Conservation (phyloP, 2,888 invertebrate species). For the Drepana falcataria region DNA sequence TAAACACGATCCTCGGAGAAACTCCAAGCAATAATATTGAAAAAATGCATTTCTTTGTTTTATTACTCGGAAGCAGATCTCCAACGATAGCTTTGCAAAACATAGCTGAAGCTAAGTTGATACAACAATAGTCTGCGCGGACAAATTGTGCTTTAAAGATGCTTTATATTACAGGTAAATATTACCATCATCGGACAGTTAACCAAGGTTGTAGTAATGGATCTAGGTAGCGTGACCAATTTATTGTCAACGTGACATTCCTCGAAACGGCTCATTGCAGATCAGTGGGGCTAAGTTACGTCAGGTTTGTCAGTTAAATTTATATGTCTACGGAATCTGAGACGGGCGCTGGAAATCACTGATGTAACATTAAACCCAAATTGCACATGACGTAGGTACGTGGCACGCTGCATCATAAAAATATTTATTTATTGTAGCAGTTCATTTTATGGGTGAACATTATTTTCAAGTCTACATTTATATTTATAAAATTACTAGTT, state of each 20-base stretch:
- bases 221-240: conserved; percentile 30
- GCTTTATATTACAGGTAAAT: neutral
- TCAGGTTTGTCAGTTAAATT: conserved; percentile 18
- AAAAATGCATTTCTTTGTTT: conserved; percentile 27
- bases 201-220: conserved; percentile 10
- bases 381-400: too few species aligned
- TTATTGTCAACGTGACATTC: conserved; percentile 41
- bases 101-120: neutral
- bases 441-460: too few species aligned
- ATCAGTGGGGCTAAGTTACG: conserved; percentile 39
- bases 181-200: neutral
- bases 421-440: too few species aligned
- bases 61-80: conserved; percentile 9
- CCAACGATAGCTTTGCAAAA: conserved; percentile 2
- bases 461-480: too few species aligned
- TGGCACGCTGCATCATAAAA: too few species aligned
- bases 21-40: conserved; percentile 21
- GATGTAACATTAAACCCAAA: too few species aligned
- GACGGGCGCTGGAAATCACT: too few species aligned
- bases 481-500: too few species aligned
- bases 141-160: neutral
- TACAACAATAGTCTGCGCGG: neutral
- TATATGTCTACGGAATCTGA: conserved; percentile 5
- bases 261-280: conserved; percentile 44
- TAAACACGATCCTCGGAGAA: conserved; percentile 24